Evolutionary conservation across 1,140 invertebrate species (phyloP), one percentile per base, ranked within the genome.

Genomic region (Bombus pascuorum): DNA sequence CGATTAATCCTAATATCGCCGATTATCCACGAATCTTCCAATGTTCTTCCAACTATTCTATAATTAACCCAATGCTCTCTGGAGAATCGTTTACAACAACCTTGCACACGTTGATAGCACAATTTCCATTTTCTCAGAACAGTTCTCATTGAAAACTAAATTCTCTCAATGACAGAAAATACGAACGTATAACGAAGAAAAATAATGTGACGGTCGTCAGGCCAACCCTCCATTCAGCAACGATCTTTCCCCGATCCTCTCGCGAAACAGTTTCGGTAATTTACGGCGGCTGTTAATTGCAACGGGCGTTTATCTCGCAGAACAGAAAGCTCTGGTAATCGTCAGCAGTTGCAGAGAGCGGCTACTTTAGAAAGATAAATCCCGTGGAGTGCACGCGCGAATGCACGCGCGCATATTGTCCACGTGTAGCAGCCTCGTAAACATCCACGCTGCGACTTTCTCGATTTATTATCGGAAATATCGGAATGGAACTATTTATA

Each of bases 301-400:
- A 47, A 83, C 72, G 32, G 72, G 81, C 81, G 59, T 83, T 66
- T 62, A 81, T 83, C 72, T 42, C 59, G 65, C 13, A 3, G 25
- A 44, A 34, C 81, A 76, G 62, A 57, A 42, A 65, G 62, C 62
- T 68, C 73, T 57, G 73, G 73, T 70, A 47, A 83, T 83, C 81
- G 73, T 83, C 72, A 74, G 53, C 53, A 34, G 53, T 71, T 42
- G 34, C 18, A 32, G 71, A 57, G 79, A 72, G n/a, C 73, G 73
- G 62, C 73, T 77, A 77, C 81, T 77, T 83, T 77, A 47, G 25
- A 66, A 77, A 77, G 73, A 83, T 83, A 83, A 83, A 83, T 68
- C 81, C 71, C 81, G 25, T 22, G 3, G 9, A 22, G 68, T 25
- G 4, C 4, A 18, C 32, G 73, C 39, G 70, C 44, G 34, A 12